Evolutionary conservation across 2,888 invertebrate species (phyloP).

Genomic region (Cyaniris semiargus): DNA sequence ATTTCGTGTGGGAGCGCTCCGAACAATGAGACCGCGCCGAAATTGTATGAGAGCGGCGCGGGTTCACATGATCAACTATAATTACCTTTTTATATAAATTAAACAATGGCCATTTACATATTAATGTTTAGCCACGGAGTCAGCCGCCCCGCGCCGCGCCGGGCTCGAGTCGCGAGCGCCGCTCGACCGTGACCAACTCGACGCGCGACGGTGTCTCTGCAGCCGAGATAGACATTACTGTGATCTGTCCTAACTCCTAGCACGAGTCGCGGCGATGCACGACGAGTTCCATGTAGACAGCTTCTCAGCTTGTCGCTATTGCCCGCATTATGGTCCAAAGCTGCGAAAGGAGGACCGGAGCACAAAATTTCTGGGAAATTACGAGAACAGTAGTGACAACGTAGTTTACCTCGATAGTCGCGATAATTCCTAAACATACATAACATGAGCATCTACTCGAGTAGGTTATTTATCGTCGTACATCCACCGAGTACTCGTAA

Average conservation of each 20-base stretch:
- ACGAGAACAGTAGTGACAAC: background rate
- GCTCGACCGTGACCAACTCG: background rate
- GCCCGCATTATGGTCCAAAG: background rate
- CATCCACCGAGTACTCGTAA: background rate
- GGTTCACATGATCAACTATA: background rate
- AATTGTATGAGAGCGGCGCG: background rate
- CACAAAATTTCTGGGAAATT: background rate
- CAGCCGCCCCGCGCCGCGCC: background rate
- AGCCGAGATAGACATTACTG: background rate
- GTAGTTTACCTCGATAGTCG: background rate
- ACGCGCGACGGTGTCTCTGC: background rate
- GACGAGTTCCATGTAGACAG: background rate
- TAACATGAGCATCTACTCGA: background rate
- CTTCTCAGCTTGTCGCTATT: background rate
- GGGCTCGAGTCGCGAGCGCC: background rate
- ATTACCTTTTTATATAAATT: constrained; percentile 9
- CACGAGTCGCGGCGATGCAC: too few species aligned
- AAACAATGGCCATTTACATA: background rate
- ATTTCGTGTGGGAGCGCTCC: background rate
- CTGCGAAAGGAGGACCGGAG: background rate
- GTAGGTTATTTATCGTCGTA: background rate
- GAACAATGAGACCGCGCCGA: background rate
- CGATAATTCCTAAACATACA: background rate
- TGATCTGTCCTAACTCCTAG: background rate
- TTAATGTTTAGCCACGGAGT: background rate